Evolutionary conservation across 2,797 vertebrate genomes (phyloP), one percentile per base, ranked within the genome.

Genomic region (Acanthornis magna): DNA sequence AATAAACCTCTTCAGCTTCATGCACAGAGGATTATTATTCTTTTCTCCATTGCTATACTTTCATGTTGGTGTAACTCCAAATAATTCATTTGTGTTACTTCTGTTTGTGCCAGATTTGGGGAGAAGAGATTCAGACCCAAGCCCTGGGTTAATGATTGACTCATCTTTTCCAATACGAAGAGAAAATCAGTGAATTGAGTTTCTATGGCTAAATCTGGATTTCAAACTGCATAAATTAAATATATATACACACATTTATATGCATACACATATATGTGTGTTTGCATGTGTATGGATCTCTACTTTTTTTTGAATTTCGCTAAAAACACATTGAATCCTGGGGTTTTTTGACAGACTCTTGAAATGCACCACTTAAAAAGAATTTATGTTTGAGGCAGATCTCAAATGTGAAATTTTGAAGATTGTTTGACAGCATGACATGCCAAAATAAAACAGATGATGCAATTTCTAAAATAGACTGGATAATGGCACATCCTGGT

Each of bases 1-100:
- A 97, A 96, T 78, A 93, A 96, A 93, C 84, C 23, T 93, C 55
- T 91, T 91, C 82, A 81, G 62, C 51, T 80, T 68, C 47, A 34
- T 66, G 45, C 25, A 88, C 77, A 81, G 40, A 60, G 15, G 36
- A 68, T 38, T n/a, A 9, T 93, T 84, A 72, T 78, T 94, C 61
- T 91, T 79, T 72, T 65, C 38, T 43, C 47, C 38, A 26, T 32
- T 62, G 38, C 68, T 91, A 55, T 80, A n/a, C 38, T 89, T 91
- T 72, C 67, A 23, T 77, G 82, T 53, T 92, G 75, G 18, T 91
- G 16, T 43, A 68, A 77, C 57, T 89, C 83, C 80, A 91, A 50
- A 68, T 62, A 89, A 77, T 61, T 82, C 9, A n/a, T 62, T 84
- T 55, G 4, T 13, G 60, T 89, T 73, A 23, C 36, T 90, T 88